These are phyloP conservation scores for Perccottus glenii DNA, from an alignment of 2,113 vertebrate genomes.

Conservation along the genomic window DNA sequence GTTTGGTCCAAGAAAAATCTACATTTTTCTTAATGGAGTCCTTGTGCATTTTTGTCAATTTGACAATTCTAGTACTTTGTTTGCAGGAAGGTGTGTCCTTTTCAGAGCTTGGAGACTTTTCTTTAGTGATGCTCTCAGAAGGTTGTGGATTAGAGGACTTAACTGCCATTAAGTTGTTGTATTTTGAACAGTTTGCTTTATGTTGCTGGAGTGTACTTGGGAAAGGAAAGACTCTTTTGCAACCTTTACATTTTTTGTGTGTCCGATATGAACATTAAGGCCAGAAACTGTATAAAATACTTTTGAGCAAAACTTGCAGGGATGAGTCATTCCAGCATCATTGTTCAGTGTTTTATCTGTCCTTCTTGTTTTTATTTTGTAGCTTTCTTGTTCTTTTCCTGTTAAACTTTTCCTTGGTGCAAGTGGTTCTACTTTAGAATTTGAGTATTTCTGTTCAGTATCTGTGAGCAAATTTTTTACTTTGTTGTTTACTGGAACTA, in stretches of 20 bases:
- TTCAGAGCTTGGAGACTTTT: not conserved
- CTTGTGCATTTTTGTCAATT: slow-evolving; percentile 9
- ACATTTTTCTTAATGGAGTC: not conserved
- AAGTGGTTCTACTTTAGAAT: not conserved
- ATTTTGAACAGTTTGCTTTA: not conserved
- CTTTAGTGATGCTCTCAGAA: not conserved
- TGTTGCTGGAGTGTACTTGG: slow-evolving; percentile 8
- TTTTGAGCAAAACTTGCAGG: slow-evolving; percentile 44
- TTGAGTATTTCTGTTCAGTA: not conserved
- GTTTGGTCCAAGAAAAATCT: slow-evolving; percentile 34
- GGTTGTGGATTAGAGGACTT: not conserved
- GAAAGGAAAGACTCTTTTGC: slow-evolving; percentile 31
- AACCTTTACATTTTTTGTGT: slow-evolving; percentile 52
- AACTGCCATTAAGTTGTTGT: not conserved
- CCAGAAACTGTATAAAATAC: slow-evolving; percentile 28
- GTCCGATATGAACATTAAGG: slow-evolving; percentile 20
- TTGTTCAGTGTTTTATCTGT: not conserved
- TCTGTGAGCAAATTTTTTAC: slow-evolving; percentile 3
- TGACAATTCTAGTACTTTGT: too few relatives aligned
- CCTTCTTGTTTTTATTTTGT: not conserved
- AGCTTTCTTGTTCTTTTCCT: not conserved
- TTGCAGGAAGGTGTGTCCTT: not conserved
- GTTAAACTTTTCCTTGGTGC: not conserved
- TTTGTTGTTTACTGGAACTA: not conserved
- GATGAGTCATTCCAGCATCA: accelerated